phyloP scores from a whole-genome alignment of 2,113 vertebrate genomes.

The Rostratula benghalensis region DNA sequence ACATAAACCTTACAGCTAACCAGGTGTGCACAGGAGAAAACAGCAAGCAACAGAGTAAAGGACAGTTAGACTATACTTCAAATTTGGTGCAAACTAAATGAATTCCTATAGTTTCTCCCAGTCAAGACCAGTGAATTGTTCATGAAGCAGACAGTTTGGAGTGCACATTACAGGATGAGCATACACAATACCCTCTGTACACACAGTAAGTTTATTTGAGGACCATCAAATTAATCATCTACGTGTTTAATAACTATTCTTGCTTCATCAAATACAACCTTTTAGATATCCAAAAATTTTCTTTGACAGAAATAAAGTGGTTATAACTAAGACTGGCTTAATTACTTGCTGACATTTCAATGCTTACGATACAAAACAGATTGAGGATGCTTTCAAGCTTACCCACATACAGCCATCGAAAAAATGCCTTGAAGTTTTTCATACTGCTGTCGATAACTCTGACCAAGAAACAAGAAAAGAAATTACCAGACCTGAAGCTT shows the following conservation, averaged over 20 bases:
- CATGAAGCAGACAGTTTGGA: not conserved
- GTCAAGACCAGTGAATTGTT: not conserved
- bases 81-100: not conserved
- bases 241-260: not conserved
- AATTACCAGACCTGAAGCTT: not conserved
- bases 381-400: slow-evolving; percentile 66
- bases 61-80: not conserved
- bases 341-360: not conserved
- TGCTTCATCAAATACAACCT: not conserved
- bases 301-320: not conserved
- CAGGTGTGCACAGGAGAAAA: not conserved
- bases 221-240: not conserved
- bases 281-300: not conserved
- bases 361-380: not conserved
- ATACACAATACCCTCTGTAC: not conserved
- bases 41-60: not conserved
- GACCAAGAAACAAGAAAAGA: slow-evolving; percentile 18
- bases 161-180: not conserved
- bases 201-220: not conserved
- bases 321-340: not conserved
- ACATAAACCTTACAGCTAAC: not conserved
- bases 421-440: slow-evolving; percentile 99
- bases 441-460: slow-evolving; percentile 99
- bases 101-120: not conserved
- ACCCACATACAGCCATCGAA: slow-evolving; percentile 98